Evolutionary conservation across 2,113 vertebrate species (phyloP).

Genomic region (Melanostigma gelatinosum): DNA sequence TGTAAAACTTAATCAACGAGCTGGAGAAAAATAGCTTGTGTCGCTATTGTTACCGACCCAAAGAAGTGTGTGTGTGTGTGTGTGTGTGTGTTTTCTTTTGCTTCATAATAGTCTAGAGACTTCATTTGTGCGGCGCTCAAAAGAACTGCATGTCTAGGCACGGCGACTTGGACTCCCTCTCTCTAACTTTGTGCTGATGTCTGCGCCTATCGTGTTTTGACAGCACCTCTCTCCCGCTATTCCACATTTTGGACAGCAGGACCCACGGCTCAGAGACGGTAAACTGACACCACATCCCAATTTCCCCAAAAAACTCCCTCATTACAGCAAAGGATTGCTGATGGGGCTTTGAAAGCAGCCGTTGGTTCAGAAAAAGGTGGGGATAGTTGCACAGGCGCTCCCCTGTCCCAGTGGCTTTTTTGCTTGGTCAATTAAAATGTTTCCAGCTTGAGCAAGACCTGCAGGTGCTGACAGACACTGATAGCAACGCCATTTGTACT

Average conservation of each 20-base stretch:
- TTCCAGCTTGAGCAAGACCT: conserved; percentile 65
- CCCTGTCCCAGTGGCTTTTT: conserved; percentile 48
- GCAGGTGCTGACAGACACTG: conserved; percentile 67
- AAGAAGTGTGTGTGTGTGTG: conserved; percentile 40
- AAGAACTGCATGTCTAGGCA: conserved; percentile 67
- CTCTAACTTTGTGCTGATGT: conserved; percentile 78
- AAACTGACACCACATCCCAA: conserved; percentile 70
- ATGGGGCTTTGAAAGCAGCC: conserved; percentile 71
- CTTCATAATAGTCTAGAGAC: conserved; percentile 69
- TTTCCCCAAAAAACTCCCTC: conserved; percentile 64
- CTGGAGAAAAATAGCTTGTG: conserved; percentile 54
- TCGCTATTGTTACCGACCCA: conserved; percentile 52
- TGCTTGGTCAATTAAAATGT: conserved; percentile 75
- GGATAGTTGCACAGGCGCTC: conserved; percentile 37
- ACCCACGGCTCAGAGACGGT: conserved; percentile 56
- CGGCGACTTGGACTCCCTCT: conserved; percentile 51
- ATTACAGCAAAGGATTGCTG: conserved; percentile 75
- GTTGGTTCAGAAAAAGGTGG: conserved; percentile 58
- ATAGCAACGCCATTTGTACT: conserved; percentile 40
- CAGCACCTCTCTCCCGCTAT: conserved; percentile 67
- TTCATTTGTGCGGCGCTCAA: conserved; percentile 74
- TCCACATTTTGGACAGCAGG: conserved; percentile 73
- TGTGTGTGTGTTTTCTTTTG: conserved; percentile 56
- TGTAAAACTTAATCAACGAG: conserved; percentile 71
- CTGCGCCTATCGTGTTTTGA: conserved; percentile 69